Conservation (phyloP, 2,113 vertebrate genomes). For the Clarias gariepinus region DNA sequence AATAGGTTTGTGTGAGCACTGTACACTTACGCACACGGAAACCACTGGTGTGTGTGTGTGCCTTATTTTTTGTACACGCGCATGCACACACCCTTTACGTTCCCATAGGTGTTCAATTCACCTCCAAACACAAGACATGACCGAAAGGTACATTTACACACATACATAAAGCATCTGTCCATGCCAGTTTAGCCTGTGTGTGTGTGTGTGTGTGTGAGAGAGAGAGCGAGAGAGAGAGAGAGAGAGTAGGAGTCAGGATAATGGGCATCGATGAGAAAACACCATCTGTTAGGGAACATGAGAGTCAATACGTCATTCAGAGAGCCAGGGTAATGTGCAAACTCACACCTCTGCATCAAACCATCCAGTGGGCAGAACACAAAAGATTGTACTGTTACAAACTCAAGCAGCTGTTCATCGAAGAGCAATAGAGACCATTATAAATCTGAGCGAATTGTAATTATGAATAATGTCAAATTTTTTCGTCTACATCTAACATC, state of each 20-base stretch:
- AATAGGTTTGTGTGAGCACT: not conserved
- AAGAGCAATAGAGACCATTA: no score
- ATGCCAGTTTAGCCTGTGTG: not conserved
- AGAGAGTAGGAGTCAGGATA: constrained; percentile 7
- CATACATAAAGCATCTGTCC: constrained; percentile 4
- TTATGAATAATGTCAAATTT: no score
- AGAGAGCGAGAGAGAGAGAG: not conserved
- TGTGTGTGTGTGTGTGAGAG: not conserved
- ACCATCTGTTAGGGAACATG: constrained; percentile 31
- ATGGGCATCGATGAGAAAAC: constrained; percentile 6
- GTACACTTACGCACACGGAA: not conserved
- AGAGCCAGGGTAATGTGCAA: not conserved
- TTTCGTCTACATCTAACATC: not conserved
- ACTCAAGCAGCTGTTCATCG: not conserved
- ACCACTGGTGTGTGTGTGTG: not conserved
- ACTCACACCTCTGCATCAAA: not conserved
- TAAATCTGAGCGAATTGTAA: no score
- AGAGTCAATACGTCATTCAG: constrained; percentile 13
- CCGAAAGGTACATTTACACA: not conserved
- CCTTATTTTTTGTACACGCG: not conserved
- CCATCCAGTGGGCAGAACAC: not conserved
- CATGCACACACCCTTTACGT: not conserved
- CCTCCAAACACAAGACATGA: constrained; percentile 4
- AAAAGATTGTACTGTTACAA: not conserved
- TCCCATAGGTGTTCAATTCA: not conserved